Percentiles rank a stretch among this genome's conserved stretches.
These are phyloP conservation scores for Lordiphosa clarofinis DNA, from an alignment of 1,140 invertebrate genomes.

Conservation along the genomic window DNA sequence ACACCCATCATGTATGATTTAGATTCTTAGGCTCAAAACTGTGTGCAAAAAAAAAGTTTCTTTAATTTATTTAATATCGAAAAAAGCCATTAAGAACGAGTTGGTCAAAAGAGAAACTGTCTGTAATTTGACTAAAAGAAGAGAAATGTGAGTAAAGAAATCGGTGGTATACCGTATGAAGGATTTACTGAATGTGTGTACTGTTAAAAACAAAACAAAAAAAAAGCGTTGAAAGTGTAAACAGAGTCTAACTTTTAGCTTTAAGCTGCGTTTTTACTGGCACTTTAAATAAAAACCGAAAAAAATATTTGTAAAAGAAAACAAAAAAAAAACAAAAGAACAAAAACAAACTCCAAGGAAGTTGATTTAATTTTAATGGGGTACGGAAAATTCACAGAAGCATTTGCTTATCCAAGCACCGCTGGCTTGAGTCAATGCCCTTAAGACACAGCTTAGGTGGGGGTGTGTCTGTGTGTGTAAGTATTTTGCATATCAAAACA, in stretches of 20 bases:
- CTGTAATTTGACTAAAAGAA: constrained; percentile 1
- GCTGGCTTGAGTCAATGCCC: no score
- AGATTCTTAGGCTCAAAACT: constrained; percentile 55
- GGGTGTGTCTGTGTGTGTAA: no score
- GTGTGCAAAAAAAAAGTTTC: constrained; percentile 23
- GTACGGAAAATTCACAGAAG: no score
- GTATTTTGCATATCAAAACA: no score
- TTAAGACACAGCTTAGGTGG: no score
- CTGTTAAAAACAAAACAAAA: constrained; percentile 64
- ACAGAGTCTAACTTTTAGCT: constrained; percentile 79
- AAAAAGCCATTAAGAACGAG: no score
- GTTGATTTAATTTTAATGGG: not conserved
- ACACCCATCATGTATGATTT: constrained; percentile 15
- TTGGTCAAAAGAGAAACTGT: no score
- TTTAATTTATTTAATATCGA: not conserved
- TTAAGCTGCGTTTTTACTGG: constrained; percentile 79
- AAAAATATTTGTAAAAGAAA: constrained; percentile 66
- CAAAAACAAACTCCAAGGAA: not conserved
- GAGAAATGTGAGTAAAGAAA: constrained; percentile 5
- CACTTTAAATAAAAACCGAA: constrained; percentile 73
- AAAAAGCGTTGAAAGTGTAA: constrained; percentile 74
- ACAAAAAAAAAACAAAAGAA: constrained; percentile 14
- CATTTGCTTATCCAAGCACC: no score
- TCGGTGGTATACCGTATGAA: constrained; percentile 1
- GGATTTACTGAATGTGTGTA: constrained; percentile 61